Percentiles rank a stretch among this genome's conserved stretches.
Conservation (phyloP, 2,888 invertebrate genomes). For the Cantharis rufa region DNA sequence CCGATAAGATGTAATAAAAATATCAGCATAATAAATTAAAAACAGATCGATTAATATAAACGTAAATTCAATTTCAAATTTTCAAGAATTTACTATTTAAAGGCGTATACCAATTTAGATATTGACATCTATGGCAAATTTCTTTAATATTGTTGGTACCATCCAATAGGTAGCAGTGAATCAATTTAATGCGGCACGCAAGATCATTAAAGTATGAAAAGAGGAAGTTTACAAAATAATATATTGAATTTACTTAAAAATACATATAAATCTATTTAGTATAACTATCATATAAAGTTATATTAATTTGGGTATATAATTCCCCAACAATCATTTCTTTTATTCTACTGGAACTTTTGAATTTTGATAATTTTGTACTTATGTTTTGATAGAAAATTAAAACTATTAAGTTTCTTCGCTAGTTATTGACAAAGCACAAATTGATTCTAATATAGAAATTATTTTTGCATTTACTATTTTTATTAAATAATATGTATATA, state of each 20-base stretch:
- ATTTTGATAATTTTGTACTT: neutral
- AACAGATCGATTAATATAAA: neutral
- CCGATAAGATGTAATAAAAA: neutral
- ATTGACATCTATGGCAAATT: neutral
- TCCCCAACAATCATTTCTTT: neutral
- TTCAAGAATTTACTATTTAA: neutral
- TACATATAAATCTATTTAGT: neutral
- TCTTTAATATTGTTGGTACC: conserved; percentile 1
- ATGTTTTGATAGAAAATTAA: too few relatives aligned
- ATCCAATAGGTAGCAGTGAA: conserved; percentile 1
- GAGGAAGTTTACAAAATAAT: neutral
- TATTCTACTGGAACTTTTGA: neutral
- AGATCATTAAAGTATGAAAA: neutral
- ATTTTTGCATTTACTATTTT: too few relatives aligned
- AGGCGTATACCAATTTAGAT: neutral
- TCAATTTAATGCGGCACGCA: conserved; percentile 2
- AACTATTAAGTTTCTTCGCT: too few relatives aligned
- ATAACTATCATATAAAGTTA: neutral
- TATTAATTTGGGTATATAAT: neutral
- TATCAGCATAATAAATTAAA: neutral
- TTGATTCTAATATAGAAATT: neutral
- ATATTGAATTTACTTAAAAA: neutral
- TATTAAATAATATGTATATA: too few relatives aligned
- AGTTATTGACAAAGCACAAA: too few relatives aligned
- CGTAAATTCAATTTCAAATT: neutral